Conservation (phyloP, 2,888 invertebrate species). For the Sinodicranocentrus sp. region DNA sequence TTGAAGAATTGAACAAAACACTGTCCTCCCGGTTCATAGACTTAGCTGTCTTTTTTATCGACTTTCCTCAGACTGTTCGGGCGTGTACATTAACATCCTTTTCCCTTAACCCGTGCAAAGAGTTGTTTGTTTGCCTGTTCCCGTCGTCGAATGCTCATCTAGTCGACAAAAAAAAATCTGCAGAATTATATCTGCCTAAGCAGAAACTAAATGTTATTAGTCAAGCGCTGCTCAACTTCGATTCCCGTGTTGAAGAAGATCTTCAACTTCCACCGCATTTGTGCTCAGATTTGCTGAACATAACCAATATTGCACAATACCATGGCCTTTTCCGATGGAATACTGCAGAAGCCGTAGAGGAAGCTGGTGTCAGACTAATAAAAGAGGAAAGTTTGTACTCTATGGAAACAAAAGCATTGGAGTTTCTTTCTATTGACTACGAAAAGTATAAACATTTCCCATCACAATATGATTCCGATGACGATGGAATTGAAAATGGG, state of each 20-base stretch:
- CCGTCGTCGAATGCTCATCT: neutral
- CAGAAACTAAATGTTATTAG: neutral
- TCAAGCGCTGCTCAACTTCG: neutral
- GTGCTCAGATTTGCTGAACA: slow-evolving; percentile 54
- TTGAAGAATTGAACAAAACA: slow-evolving; percentile 26
- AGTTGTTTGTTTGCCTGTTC: slow-evolving; percentile 63
- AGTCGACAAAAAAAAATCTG: neutral
- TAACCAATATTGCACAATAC: slow-evolving; percentile 65
- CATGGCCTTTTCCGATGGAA: slow-evolving; percentile 53
- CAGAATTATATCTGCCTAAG: neutral
- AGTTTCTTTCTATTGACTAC: slow-evolving; percentile 64
- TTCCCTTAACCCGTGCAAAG: slow-evolving; percentile 65
- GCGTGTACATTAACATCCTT: slow-evolving; percentile 71
- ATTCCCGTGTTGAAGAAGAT: no score
- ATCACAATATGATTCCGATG: slow-evolving; percentile 58
- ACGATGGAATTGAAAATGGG: slow-evolving; percentile 71
- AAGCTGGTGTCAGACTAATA: slow-evolving; percentile 51
- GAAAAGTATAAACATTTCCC: slow-evolving; percentile 65
- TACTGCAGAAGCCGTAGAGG: slow-evolving; percentile 38
- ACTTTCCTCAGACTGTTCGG: slow-evolving; percentile 32
- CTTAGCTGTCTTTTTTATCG: slow-evolving; percentile 57
- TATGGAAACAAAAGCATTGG: slow-evolving; percentile 65
- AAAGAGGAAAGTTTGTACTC: slow-evolving; percentile 53
- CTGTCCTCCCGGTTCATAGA: slow-evolving; percentile 54
- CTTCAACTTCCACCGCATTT: slow-evolving; percentile 25